Evolutionary conservation across 2,888 invertebrate species (phyloP).

Genomic region (Cataglyphis albicans): DNA sequence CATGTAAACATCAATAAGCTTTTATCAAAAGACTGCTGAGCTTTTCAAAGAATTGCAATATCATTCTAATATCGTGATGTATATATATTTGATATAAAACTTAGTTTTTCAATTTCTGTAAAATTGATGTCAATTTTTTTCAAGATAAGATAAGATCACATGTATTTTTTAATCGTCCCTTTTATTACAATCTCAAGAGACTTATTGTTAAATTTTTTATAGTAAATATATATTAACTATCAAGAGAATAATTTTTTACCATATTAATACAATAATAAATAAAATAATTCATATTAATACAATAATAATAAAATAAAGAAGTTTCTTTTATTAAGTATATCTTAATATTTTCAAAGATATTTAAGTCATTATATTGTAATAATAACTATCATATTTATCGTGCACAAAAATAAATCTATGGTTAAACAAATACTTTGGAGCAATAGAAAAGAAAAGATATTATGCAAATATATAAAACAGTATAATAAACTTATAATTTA

Average conservation of each 20-base stretch:
- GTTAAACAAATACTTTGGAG: background rate
- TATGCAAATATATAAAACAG: background rate
- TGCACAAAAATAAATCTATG: background rate
- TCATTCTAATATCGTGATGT: background rate
- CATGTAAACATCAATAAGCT: background rate
- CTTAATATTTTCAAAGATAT: constrained; percentile 20
- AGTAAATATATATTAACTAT: constrained; percentile 10
- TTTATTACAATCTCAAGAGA: background rate
- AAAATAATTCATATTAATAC: background rate
- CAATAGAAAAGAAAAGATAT: background rate
- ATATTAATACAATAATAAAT: background rate
- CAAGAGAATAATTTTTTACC: background rate
- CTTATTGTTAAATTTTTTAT: background rate
- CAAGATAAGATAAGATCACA: background rate
- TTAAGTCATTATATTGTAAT: background rate
- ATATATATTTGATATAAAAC: background rate
- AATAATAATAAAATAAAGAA: background rate
- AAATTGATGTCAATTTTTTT: constrained; percentile 7
- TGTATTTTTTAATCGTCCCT: constrained; percentile 14
- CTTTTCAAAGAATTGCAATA: background rate
- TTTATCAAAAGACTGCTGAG: background rate
- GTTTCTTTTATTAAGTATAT: background rate
- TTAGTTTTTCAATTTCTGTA: background rate
- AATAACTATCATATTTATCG: background rate
- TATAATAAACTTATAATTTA: background rate